Evolutionary conservation across 2,888 invertebrate genomes (phyloP), one percentile per base, ranked within the genome.

Genomic region (Aplocera efformata): DNA sequence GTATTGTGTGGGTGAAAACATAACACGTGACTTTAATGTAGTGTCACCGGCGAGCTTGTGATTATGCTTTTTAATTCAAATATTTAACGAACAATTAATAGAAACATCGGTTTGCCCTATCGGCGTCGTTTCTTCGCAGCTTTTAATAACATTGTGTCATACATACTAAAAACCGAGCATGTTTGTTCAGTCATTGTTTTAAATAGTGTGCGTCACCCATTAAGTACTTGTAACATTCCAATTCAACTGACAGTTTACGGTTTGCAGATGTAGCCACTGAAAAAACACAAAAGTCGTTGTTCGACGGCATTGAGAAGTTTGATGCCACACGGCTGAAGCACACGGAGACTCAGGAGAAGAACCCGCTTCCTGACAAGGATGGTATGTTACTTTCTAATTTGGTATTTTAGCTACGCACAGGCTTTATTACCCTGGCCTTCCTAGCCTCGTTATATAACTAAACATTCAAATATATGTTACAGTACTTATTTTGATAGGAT

Each of bases 301-400:
- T 96, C 69, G 94, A 94, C 63, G 96, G 96, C 38, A 96, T 97
- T 64, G 95, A 95, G 79, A 91, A 91, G 58, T 97, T 97, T 74
- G 94, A 97, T 82, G 90, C 94, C 44, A 91, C 90, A 60, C 93
- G 93, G 76, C 88, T 97, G 79, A 96, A 96, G 82, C 97, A 96
- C 82, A 95, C 96, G 32, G 94, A 96, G 82, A 97, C 97, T 43
- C 92, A 95, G 65, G 97, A 97, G 78, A 98, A 97, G 86, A 97
- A 97, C 79, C 93, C 96, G 36, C 92, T 98, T 68, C 98, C 98
- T 29, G 96, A 96, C 76, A 96, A 96, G 92, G 95, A 95, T 90
- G 96, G 98, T 97, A 90, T 73, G 64, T 34, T 37, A 46, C 37
- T 22, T 21, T 17, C 27, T 34, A 28, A 21, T 23, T 35, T 10